Base-by-base conservation (phyloP, 2,797 vertebrate genomes). In the Cottoperca gobio region DNA sequence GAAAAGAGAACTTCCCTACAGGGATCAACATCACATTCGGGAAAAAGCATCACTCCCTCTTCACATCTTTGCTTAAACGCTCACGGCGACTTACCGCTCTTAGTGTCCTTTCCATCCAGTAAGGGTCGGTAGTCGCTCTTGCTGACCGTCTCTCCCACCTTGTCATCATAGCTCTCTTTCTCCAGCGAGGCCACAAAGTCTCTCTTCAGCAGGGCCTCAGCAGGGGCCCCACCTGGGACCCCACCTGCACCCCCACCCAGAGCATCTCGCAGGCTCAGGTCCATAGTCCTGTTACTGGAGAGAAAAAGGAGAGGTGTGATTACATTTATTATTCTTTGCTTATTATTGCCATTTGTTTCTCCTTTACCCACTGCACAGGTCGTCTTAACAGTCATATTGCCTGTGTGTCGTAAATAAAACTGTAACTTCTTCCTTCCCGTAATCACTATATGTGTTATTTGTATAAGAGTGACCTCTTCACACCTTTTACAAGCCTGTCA, bases 101-200 rank as follows among this genome's bases (percentile, higher is more conserved):
- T 95, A 0, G 92, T 92, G 80, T 97, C 97, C 50, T 95, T 96
- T 60, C 92, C 93, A 3, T 97, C 97, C 88, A 97, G 84, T 39
- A 98, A 94, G 6, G 97, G 97, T 83, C 96, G 94, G 3, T 97
- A 99, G 81, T 97, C 97, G 2, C 95, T 96, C 86, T 97, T 98
- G 35, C 95, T 93, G 43, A 97, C 95, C 0, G 92, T 95, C 90
- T 98, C 97, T 8, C 96, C 97, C 11, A 98, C 96, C 88, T 97
- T 96, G 26, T 97, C 97, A 0, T 98, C 96, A 14, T 95, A 98
- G 39, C 93, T 92, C 90, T 98, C 97, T 0, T 97, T 96, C 87
- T 98, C 97, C 93, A 97, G 86, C 0, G 95, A 88, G 57, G 95
- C 95, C 1, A 98, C 94, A 76, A 97, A 98, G 90, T 99, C 97